phyloP scores from a whole-genome alignment of 2,888 invertebrate species.

The Augochlorella aurata region DNA sequence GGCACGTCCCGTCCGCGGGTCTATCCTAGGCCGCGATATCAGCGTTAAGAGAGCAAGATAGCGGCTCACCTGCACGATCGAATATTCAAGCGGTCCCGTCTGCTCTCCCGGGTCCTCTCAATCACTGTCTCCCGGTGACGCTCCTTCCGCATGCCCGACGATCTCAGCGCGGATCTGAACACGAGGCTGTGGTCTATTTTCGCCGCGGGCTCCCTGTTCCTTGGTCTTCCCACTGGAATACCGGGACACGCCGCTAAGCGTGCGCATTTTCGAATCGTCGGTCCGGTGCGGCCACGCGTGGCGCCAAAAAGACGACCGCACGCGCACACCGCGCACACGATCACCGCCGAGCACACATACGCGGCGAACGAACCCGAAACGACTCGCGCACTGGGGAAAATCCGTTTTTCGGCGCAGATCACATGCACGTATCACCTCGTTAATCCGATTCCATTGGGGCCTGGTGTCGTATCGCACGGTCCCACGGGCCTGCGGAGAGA shows the following conservation, averaged over 20 bases:
- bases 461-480: constrained; percentile 20
- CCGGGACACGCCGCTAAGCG: constrained; percentile 24
- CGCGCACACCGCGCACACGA: not conserved
- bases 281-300: constrained; percentile 23
- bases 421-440: constrained; percentile 18
- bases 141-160: constrained; percentile 67
- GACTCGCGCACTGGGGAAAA: not conserved
- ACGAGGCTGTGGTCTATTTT: constrained; percentile 52
- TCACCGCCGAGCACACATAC: not conserved
- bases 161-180: constrained; percentile 47
- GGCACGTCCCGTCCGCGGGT: not conserved
- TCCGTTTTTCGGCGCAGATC: constrained; percentile 1
- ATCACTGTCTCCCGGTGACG: constrained; percentile 62
- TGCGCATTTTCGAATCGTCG: constrained; percentile 54
- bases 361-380: not conserved
- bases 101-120: constrained; percentile 61
- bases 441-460: constrained; percentile 31
- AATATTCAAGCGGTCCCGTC: constrained; percentile 49
- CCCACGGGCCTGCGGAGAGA: constrained; percentile 29
- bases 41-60: constrained; percentile 27
- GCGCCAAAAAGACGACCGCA: constrained; percentile 39
- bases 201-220: constrained; percentile 29
- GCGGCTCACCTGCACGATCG: constrained; percentile 62
- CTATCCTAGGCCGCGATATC: constrained; percentile 9
- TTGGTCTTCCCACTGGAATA: constrained; percentile 54